Percentiles rank a stretch among this genome's conserved stretches.
phyloP scores from a whole-genome alignment of 2,888 invertebrate genomes.

The Trisateles emortualis region DNA sequence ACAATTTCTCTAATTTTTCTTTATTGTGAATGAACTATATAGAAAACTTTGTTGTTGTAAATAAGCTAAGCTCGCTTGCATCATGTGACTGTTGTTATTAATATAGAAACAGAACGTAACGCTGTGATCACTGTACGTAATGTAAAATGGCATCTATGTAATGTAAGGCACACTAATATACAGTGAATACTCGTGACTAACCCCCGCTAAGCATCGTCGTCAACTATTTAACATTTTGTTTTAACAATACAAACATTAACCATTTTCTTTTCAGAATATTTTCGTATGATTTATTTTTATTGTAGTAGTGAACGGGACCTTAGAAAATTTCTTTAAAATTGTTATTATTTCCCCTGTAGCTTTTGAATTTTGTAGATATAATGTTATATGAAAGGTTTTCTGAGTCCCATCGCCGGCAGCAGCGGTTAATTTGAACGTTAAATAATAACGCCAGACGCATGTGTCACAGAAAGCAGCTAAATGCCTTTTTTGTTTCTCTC shows the following conservation, averaged over 20 bases:
- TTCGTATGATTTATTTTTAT: conserved; percentile 28
- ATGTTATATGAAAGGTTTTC: conserved; percentile 30
- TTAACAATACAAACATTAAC: conserved; percentile 56
- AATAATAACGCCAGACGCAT: conserved; percentile 78
- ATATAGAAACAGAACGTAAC: conserved; percentile 63
- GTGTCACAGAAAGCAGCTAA: conserved; percentile 77
- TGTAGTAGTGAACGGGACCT: conserved; percentile 34
- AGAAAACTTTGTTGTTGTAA: conserved; percentile 73
- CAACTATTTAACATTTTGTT: conserved; percentile 62
- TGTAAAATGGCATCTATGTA: conserved; percentile 75
- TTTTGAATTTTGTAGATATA: conserved; percentile 11
- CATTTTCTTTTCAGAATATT: conserved; percentile 50
- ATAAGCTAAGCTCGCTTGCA: conserved; percentile 85
- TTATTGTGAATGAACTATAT: conserved; percentile 63
- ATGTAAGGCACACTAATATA: conserved; percentile 79
- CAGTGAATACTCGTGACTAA: conserved; percentile 79
- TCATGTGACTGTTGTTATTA: conserved; percentile 85
- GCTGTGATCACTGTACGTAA: conserved; percentile 71
- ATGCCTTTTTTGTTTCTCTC: conserved; percentile 83
- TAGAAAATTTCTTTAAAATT: conserved; percentile 46
- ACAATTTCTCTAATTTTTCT: conserved; percentile 53
- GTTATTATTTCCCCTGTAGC: conserved; percentile 12
- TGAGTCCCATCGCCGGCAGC: conserved; percentile 36
- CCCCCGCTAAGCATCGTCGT: conserved; percentile 78
- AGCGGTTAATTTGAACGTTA: conserved; percentile 48